Percentiles rank a stretch among this genome's conserved stretches.
phyloP scores from a whole-genome alignment of 2,113 vertebrate genomes.

The Nestor notabilis region DNA sequence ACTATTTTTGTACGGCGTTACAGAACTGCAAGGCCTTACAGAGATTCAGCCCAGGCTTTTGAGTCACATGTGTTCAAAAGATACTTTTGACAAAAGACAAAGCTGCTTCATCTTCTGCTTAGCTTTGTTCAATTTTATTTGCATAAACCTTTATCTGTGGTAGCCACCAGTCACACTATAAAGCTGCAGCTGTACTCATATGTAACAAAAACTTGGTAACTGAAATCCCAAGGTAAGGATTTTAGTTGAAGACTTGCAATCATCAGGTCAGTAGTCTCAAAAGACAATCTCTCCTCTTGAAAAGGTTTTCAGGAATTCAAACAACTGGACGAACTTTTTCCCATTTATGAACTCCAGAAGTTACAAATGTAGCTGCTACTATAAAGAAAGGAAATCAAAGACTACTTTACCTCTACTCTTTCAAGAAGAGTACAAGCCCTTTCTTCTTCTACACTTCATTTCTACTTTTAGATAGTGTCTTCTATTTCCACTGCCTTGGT shows the following conservation, averaged over 20 bases:
- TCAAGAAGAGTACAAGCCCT: background rate
- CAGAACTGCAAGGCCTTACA: background rate
- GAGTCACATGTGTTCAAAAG: background rate
- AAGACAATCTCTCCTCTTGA: background rate
- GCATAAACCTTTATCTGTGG: background rate
- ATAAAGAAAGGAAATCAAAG: background rate
- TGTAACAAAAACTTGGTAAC: fast-evolving
- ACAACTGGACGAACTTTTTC: background rate
- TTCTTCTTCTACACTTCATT: background rate
- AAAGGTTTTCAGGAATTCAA: background rate
- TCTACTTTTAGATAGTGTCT: background rate
- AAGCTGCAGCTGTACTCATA: background rate
- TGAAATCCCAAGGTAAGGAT: background rate
- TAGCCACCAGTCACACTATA: background rate
- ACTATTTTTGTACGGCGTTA: background rate
- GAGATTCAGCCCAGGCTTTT: background rate
- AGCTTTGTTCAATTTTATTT: background rate
- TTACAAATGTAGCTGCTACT: background rate
- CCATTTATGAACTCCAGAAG: background rate
- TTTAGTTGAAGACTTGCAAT: background rate
- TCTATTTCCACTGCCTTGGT: background rate
- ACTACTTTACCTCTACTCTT: background rate
- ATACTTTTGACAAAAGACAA: background rate
- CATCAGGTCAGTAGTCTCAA: background rate
- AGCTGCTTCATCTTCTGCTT: background rate